Percentiles rank a stretch among this genome's conserved stretches.
phyloP scores from a whole-genome alignment of 2,113 vertebrate species.

The Oryzias celebensis region DNA sequence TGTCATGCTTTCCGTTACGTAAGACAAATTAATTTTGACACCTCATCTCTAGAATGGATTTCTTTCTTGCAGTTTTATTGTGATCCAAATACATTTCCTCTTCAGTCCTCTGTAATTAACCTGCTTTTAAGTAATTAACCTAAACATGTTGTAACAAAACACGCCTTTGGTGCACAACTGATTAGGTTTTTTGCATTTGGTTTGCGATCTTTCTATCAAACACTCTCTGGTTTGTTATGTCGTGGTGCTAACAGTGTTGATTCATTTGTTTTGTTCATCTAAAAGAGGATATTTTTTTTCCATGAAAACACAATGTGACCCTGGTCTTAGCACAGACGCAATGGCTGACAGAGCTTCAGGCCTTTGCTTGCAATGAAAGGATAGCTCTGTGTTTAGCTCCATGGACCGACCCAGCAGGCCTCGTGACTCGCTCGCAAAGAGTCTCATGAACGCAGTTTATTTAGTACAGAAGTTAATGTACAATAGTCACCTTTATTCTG shows the following conservation, averaged over 20 bases:
- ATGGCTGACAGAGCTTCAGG: conserved; percentile 52
- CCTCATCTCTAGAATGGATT: conserved; percentile 33
- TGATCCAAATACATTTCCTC: conserved; percentile 57
- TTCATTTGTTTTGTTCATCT: conserved; percentile 27
- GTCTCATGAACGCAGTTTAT: conserved; percentile 64
- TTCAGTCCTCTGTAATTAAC: conserved; percentile 61
- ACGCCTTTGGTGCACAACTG: conserved; percentile 21
- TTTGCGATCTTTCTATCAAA: conserved; percentile 15
- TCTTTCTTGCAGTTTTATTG: conserved; percentile 37
- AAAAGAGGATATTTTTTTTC: conserved; percentile 53
- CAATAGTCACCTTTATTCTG: conserved; percentile 47
- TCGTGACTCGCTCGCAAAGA: conserved; percentile 56
- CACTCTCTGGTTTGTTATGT: conserved; percentile 23
- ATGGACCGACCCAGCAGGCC: conserved; percentile 52
- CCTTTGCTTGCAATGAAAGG: conserved; percentile 62
- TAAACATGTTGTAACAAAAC: conserved; percentile 55
- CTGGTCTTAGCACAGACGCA: conserved; percentile 47
- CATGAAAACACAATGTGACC: conserved; percentile 47
- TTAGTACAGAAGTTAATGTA: conserved; percentile 48
- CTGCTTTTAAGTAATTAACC: conserved; percentile 60
- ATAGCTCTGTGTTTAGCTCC: conserved; percentile 54
- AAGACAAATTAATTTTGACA: conserved; percentile 18
- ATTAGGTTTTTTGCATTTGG: neutral
- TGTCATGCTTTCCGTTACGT: neutral
- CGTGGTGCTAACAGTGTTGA: conserved; percentile 9